Base-by-base conservation (phyloP, 1,140 invertebrate genomes). In the Drosophila subpulchrella region DNA sequence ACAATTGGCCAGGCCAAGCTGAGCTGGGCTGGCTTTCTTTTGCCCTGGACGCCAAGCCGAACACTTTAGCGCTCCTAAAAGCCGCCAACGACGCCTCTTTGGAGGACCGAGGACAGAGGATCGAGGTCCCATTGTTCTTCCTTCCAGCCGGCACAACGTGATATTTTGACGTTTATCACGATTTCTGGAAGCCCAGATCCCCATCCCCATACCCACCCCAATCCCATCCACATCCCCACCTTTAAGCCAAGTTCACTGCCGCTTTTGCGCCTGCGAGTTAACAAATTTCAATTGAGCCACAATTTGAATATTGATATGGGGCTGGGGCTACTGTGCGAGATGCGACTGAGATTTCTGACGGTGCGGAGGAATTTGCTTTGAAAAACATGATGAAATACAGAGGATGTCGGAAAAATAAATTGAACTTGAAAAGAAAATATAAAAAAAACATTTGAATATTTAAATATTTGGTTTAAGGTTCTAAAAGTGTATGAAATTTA, bases 131-230 rank as follows among this genome's bases (percentile, higher is more conserved):
- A 89, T 90, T 89, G 85, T 89, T 90, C 80, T 81, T 38, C 50
- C 61, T 81, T 53, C 38, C 56, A 71, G 62, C 60, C 39, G 46
- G 60, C 80, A 77, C 84, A 89, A 80, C 84, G 80, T 84, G 84
- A 80, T 89, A 78, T 89, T 89, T 89, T 89, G 84, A 89, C 85
- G 84, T 89, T 89, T 89, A 89, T 89, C 84, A 89, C 84, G 84
- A 89, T 89, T 89, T 89, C 63, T 62, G 73, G 75, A 70, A 74
- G 63, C 39, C 34, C 63, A 39, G 13, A 41, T 48, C 57, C 57
- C 38, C 47, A 60, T 13, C 3, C 46, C 24, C 58, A 51, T 20
- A 4, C 13, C 24, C 58, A 51, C n/a, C 4, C 13, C 20, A 15
- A 12, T 38, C 30, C 38, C 27, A 46, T 10, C 41, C 41, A 8